Percentiles rank a stretch among this genome's conserved stretches.
Conservation (phyloP, 2,888 invertebrate genomes). For the Patella depressa region DNA sequence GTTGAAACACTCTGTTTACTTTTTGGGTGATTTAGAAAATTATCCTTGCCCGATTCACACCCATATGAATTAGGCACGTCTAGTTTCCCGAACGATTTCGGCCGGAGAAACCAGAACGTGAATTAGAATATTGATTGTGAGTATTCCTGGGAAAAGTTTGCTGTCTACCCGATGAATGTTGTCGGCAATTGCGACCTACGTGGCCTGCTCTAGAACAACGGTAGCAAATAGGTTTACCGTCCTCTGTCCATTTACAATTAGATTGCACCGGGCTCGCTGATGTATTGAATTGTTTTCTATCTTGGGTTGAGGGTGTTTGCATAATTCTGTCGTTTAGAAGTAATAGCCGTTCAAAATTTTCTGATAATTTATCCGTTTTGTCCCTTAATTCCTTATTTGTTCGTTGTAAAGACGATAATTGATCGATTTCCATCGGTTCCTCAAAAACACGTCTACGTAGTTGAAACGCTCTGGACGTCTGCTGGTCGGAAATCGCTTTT, state of each 20-base stretch:
- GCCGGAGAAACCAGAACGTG: too few relatives aligned
- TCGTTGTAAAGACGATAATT: neutral
- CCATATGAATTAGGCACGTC: neutral
- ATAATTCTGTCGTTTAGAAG: too few relatives aligned
- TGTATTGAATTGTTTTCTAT: neutral
- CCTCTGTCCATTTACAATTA: neutral
- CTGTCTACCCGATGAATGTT: neutral
- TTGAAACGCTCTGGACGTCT: neutral
- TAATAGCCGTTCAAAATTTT: too few relatives aligned
- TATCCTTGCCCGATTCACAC: neutral
- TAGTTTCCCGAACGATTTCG: neutral
- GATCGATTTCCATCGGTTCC: neutral
- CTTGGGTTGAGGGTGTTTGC: neutral
- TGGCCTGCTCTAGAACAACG: neutral
- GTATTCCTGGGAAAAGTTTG: too few relatives aligned
- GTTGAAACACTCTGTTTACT: neutral
- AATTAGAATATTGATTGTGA: too few relatives aligned
- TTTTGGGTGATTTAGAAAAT: neutral
- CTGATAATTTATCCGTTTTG: neutral
- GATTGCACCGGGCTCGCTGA: neutral
- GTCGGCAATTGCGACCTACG: neutral
- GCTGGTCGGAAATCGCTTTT: neutral
- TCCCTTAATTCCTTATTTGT: neutral
- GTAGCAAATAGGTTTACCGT: neutral
- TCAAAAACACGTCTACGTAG: neutral